Conservation (phyloP, 2,797 vertebrate genomes). For the Ctenochaetus hawaiiensis region DNA sequence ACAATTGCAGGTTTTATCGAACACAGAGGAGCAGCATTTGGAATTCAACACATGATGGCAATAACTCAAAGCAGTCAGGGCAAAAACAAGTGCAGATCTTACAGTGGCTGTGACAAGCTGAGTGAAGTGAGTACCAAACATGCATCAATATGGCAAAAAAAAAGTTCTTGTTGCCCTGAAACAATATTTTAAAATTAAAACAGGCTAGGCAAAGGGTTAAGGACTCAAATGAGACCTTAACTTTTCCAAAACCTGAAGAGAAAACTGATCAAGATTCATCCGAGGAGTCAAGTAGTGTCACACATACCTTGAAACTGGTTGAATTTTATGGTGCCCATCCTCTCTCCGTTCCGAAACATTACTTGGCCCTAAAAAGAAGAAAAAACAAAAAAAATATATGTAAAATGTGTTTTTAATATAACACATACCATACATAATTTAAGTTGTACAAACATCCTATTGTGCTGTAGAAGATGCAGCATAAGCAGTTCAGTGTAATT, state of each 20-base stretch:
- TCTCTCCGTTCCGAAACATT: slow-evolving; percentile 98
- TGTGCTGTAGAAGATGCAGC: slow-evolving; percentile 27
- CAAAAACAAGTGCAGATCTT: neutral
- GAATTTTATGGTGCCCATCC: slow-evolving; percentile 99
- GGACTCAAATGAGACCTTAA: neutral
- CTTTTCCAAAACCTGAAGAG: neutral
- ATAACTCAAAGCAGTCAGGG: neutral
- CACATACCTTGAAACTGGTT: slow-evolving; percentile 98
- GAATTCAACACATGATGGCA: neutral
- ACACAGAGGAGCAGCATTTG: neutral
- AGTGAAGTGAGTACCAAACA: neutral
- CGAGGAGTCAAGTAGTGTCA: neutral
- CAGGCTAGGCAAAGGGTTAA: neutral
- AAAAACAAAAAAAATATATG: slow-evolving; percentile 2
- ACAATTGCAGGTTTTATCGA: slow-evolving; percentile 30
- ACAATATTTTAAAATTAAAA: neutral
- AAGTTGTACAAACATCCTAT: neutral
- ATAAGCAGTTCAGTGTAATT: slow-evolving; percentile 9
- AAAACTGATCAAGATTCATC: neutral
- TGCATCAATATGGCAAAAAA: neutral
- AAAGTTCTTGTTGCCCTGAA: neutral
- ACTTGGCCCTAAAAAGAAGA: slow-evolving; percentile 92
- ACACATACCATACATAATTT: slow-evolving; percentile 4
- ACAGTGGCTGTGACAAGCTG: neutral
- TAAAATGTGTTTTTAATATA: neutral